Evolutionary conservation across 2,888 invertebrate species (phyloP).

Genomic region (Zygaena filipendulae): DNA sequence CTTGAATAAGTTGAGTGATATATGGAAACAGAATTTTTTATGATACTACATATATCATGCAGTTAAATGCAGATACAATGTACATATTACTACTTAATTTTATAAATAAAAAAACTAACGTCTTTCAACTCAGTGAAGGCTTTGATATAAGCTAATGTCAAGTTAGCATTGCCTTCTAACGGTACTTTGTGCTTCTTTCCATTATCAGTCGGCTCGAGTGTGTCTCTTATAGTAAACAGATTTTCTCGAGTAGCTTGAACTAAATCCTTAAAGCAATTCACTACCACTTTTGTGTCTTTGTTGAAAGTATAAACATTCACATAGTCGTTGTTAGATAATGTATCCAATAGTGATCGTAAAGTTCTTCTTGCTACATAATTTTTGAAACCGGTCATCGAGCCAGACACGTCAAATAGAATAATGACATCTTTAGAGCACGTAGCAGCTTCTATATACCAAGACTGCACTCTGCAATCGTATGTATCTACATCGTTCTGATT

Average conservation of each 20-base stretch:
- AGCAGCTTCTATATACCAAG: constrained; percentile 98
- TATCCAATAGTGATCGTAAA: constrained; percentile 88
- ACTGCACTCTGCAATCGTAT: constrained; percentile 92
- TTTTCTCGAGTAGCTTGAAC: constrained; percentile 93
- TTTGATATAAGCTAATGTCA: constrained; percentile 81
- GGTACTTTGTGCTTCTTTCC: constrained; percentile 60
- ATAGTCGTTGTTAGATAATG: constrained; percentile 97
- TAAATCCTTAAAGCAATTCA: constrained; percentile 86
- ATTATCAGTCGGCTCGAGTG: constrained; percentile 60
- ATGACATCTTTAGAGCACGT: constrained; percentile 98
- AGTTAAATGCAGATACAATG: not conserved
- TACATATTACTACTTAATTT: not conserved
- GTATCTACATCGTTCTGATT: constrained; percentile 67
- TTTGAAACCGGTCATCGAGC: constrained; percentile 92
- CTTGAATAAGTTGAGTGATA: too few relatives aligned
- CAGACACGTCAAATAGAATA: constrained; percentile 94
- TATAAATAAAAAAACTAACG: too few relatives aligned
- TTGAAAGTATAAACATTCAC: constrained; percentile 92
- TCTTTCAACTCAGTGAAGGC: constrained; percentile 85
- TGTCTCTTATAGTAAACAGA: constrained; percentile 76
- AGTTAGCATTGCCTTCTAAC: constrained; percentile 85
- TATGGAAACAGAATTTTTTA: too few relatives aligned
- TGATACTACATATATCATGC: too few relatives aligned
- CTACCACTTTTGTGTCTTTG: constrained; percentile 76
- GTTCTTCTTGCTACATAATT: constrained; percentile 86